Evolutionary conservation across 1,140 invertebrate genomes (phyloP).

Genomic region (Drosophila sp.): DNA sequence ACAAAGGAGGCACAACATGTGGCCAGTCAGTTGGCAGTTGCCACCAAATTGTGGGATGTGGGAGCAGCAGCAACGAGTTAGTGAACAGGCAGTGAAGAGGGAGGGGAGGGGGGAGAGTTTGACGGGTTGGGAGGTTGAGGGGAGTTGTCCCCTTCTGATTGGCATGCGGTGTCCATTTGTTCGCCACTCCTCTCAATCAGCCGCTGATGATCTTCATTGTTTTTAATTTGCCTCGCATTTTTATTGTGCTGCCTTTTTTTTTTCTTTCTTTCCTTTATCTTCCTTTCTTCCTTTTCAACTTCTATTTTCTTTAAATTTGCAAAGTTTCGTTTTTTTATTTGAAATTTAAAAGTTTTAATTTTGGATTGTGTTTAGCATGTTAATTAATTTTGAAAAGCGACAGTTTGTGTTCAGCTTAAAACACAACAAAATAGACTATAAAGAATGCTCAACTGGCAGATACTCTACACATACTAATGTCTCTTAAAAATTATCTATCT

Average conservation of each 20-base stretch:
- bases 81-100: slow-evolving; percentile 15
- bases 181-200: slow-evolving; percentile 70
- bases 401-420: too few species aligned
- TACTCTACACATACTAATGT: too few species aligned
- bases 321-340: slow-evolving; percentile 1
- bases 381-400: too few species aligned
- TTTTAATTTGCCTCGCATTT: slow-evolving; percentile 69
- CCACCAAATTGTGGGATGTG: slow-evolving; percentile 23
- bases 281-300: slow-evolving; percentile 28
- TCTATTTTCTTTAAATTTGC: slow-evolving; percentile 15
- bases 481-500: too few species aligned
- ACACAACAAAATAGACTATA: too few species aligned
- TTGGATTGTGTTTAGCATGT: not conserved
- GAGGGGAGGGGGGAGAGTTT: not conserved
- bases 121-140: not conserved
- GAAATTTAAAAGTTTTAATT: slow-evolving; percentile 19
- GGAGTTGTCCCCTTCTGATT: slow-evolving; percentile 34
- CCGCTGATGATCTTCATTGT: slow-evolving; percentile 75
- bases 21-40: slow-evolving; percentile 33
- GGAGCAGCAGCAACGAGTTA: slow-evolving; percentile 30
- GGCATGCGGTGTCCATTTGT: slow-evolving; percentile 67
- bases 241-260: slow-evolving; percentile 44
- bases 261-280: too few species aligned
- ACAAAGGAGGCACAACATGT: slow-evolving; percentile 66
- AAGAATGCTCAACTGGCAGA: too few species aligned